Base-by-base conservation (phyloP, 1,140 invertebrate genomes). In the Lepidotrigona ventralis region DNA sequence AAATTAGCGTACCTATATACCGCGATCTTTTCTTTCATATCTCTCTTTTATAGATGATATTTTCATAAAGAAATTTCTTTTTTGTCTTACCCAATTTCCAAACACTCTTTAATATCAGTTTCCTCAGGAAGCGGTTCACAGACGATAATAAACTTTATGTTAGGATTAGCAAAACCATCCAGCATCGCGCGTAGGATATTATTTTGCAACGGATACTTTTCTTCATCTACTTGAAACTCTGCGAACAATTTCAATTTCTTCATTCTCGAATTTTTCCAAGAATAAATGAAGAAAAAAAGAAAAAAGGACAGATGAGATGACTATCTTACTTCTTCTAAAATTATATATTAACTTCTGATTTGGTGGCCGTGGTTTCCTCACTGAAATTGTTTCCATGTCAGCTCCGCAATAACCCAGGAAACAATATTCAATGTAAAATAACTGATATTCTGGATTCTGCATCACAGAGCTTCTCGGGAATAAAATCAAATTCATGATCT, bases 91-190 rank as follows among this genome's bases (percentile, higher is more conserved):
- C 93, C 93, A 39, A 93, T 60, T 89, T 93, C 92, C 11, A 89
- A 81, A 74, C 93, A 93, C 29, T 93, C 93, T 79, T 92, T 91
- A 23, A 46, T 51, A 21, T 90, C 53, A 14, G 85, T 87, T 72
- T 91, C 90, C 0, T 93, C 90, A 1, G 86, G 86, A 51, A 90
- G 66, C 23, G 92, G 92, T 83, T 93, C 92, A 68, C 89, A 90
- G 9, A 93, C 89, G 33, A 93, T 33, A 46, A 87, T 87, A 84
- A 93, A 93, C 85, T 85, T 91, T 0, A 93, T 81, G 39, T 81
- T 90, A n/a, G 92, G 89, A 85, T 87, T 90, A 2, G 70, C 70
- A 51, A 85, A 76, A 12, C 88, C 88, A 9, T 83, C 79, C 26
- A 93, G 66, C 92, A 93, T 93, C 12, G 83, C 69, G 8, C 78